phyloP scores from a whole-genome alignment of 1,140 invertebrate genomes.

The Argopecten irradians region DNA sequence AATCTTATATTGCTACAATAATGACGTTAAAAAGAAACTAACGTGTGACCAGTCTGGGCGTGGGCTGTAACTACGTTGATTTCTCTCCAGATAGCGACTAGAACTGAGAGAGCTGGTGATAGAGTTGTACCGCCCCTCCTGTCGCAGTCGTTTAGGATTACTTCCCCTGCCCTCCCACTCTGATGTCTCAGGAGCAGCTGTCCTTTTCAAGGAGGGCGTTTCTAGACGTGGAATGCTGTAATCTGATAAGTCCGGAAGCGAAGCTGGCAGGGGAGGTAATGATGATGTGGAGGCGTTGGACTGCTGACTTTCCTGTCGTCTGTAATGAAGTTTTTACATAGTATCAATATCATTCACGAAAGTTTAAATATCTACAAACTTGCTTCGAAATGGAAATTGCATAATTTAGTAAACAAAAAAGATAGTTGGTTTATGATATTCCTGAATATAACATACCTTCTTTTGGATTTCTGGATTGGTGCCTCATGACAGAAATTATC shows the following conservation, averaged over 20 bases:
- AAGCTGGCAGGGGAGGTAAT: constrained; percentile 56
- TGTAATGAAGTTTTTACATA: constrained; percentile 26
- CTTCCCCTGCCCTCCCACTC: constrained; percentile 33
- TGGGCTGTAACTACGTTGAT: not conserved
- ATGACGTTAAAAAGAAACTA: not conserved
- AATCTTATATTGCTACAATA: too few species aligned
- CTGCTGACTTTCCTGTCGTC: constrained; percentile 62
- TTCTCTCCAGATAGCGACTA: constrained; percentile 33
- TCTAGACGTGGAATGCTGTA: constrained; percentile 57
- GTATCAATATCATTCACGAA: not conserved
- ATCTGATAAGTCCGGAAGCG: constrained; percentile 56
- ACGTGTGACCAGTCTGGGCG: constrained; percentile 2
- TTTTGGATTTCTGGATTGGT: not conserved
- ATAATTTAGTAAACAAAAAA: not conserved
- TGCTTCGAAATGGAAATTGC: too few species aligned
- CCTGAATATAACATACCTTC: not conserved
- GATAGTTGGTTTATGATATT: not conserved
- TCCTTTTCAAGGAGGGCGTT: constrained; percentile 53
- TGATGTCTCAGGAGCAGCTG: constrained; percentile 6
- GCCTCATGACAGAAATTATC: not conserved
- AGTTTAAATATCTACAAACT: too few species aligned
- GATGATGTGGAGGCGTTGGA: constrained; percentile 62
- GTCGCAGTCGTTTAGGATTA: constrained; percentile 29
- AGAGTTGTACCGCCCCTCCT: constrained; percentile 47
- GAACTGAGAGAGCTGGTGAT: constrained; percentile 57